Conservation (phyloP, 2,797 vertebrate genomes). For the Scleropages formosus region DNA sequence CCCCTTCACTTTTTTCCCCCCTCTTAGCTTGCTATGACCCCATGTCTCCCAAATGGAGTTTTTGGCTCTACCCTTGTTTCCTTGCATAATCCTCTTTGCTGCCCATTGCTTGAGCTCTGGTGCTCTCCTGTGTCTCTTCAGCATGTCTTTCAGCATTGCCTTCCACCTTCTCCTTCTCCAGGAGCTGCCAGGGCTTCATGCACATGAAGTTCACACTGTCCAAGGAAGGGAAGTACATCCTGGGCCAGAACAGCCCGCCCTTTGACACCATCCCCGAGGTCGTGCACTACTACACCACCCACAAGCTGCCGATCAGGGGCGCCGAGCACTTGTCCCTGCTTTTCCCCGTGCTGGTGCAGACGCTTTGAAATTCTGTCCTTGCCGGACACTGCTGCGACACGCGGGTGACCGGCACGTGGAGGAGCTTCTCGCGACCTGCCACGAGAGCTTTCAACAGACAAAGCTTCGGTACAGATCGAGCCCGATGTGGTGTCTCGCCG, state of each 20-base stretch:
- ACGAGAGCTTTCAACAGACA: slow-evolving; percentile 17
- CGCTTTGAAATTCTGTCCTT: slow-evolving; percentile 63
- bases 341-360: slow-evolving; percentile 80
- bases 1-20: background rate
- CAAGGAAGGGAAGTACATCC: slow-evolving; percentile 76
- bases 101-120: background rate
- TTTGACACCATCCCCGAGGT: slow-evolving; percentile 83
- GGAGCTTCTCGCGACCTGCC: slow-evolving; percentile 22
- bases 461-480: slow-evolving; percentile 37
- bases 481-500: slow-evolving; percentile 19
- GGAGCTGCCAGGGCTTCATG: slow-evolving; percentile 92
- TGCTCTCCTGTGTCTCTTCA: background rate
- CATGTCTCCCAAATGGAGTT: background rate
- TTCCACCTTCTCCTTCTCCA: slow-evolving; percentile 43
- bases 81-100: background rate
- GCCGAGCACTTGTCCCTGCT: slow-evolving; percentile 84
- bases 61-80: background rate
- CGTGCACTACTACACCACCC: slow-evolving; percentile 81
- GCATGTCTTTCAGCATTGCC: background rate
- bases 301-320: slow-evolving; percentile 83
- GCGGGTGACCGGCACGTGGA: slow-evolving; percentile 45
- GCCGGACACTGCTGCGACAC: slow-evolving; percentile 36
- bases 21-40: slow-evolving; percentile 25
- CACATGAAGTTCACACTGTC: slow-evolving; percentile 85
- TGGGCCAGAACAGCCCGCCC: slow-evolving; percentile 85